phyloP scores from a whole-genome alignment of 2,888 invertebrate genomes.

The Agrotis segetum region DNA sequence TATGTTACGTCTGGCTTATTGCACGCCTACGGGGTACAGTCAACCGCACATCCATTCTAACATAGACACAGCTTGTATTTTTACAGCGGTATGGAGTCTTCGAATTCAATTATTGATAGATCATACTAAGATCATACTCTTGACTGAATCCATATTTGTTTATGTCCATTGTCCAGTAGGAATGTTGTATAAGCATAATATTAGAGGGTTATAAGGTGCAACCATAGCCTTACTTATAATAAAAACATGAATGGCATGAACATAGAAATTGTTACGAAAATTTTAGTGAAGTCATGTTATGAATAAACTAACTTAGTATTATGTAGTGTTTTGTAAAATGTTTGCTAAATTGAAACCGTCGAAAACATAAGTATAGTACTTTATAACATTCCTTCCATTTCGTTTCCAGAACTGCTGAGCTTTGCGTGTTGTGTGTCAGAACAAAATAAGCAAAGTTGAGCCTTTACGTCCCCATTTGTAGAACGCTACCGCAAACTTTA shows the following conservation, averaged over 20 bases:
- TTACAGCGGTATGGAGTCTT: not conserved
- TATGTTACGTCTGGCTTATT: constrained; percentile 49
- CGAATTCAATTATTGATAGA: not conserved
- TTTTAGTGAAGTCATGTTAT: not conserved
- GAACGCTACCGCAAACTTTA: constrained; percentile 27
- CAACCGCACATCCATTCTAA: not conserved
- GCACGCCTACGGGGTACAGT: constrained; percentile 26
- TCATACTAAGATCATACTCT: not conserved
- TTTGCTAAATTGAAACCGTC: constrained; percentile 12
- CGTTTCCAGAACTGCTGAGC: constrained; percentile 21
- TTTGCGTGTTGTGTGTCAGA: constrained; percentile 50
- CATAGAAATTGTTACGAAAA: not conserved
- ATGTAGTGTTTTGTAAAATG: not conserved
- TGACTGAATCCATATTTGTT: not conserved
- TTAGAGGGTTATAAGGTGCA: not conserved
- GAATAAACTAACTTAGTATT: too few species aligned
- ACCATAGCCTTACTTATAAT: not conserved
- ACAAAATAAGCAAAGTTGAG: constrained; percentile 26
- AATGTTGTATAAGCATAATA: not conserved
- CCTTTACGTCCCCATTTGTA: constrained; percentile 34
- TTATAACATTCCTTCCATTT: constrained; percentile 31
- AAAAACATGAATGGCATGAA: not conserved
- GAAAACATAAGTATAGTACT: constrained; percentile 11
- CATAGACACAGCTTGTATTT: constrained; percentile 4
- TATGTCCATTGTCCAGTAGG: not conserved